Base-by-base conservation (phyloP, 2,113 vertebrate species). In the Sinocyclocheilus grahami region DNA sequence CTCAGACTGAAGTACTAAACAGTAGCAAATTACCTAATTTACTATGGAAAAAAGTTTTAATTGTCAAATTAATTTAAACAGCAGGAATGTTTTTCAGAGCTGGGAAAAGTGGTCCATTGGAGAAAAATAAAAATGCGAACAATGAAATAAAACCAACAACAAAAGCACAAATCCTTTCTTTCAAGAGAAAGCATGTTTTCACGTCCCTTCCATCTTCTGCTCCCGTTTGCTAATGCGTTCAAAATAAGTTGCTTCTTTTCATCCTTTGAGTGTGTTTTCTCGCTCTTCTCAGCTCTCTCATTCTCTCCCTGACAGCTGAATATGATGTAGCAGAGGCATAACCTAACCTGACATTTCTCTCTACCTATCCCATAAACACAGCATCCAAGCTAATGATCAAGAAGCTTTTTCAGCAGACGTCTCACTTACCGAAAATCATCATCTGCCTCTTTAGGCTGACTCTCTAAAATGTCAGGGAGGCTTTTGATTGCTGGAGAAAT, bases 271-370 rank as follows among this genome's bases (percentile, higher is more conserved):
- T 24, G 30, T 48, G 37, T 53, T 37, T 58, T 24, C 3, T 27
- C 63, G 12, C 37, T 65, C 22, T 87, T n/a, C 77, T 65, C 69
- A 46, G 69, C 53, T 85, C 39, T 83, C 72, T 27, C 74, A n/a
- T 82, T 87, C 46, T 74, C 33, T 80, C 22, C 2, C 65, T 89
- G 69, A 87, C 90, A 91, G 75, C 85, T 83, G 24, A 79, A 86
- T 39, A 78, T 86, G 85, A 55, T 85, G 86, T 85, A n/a, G 72
- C 30, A n/a, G 83, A 83, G 87, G 76, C 24, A 24, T 81, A 82
- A 87, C 83, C 82, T 69, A 79, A 91, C 76, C 88, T 90, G 90
- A 90, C 89, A 90, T 91, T 71, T 89, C 46, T 81, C 82, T 90
- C 89, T 85, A 88, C 92, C 65, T 71, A 89, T 91, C 86, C 60